Evolutionary conservation across 92 coral and sea anemone species (phyloP).

Genomic region (Nematostella vectensis): DNA sequence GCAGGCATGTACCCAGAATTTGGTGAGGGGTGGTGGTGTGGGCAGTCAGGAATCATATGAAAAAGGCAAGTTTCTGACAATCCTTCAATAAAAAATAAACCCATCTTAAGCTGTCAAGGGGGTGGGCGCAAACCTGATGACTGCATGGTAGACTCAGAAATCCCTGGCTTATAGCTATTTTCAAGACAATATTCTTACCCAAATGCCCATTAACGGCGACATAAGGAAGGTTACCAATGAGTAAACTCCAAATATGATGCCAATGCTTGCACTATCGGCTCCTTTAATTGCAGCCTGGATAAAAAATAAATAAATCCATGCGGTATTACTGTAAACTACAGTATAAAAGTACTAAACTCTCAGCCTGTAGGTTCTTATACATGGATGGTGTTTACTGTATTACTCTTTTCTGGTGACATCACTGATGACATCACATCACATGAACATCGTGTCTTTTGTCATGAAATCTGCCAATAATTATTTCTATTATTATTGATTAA

Average conservation of each 20-base stretch:
- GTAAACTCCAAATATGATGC: constrained; percentile 84
- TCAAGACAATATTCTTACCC: constrained; percentile 32
- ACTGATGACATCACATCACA: neutral
- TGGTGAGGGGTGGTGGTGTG: neutral
- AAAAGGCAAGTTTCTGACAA: too few relatives aligned
- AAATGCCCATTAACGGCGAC: constrained; percentile 65
- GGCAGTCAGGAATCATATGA: too few relatives aligned
- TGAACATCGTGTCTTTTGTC: neutral
- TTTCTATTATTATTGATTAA: neutral
- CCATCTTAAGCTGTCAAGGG: too few relatives aligned
- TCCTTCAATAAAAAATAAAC: too few relatives aligned
- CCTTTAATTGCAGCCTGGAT: constrained; percentile 59
- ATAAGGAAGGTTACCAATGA: constrained; percentile 59
- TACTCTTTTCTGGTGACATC: neutral
- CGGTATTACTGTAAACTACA: too few relatives aligned
- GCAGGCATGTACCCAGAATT: too few relatives aligned
- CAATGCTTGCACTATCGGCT: constrained; percentile 62
- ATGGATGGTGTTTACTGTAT: neutral
- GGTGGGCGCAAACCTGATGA: too few relatives aligned
- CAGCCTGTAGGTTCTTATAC: too few relatives aligned
- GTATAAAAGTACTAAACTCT: too few relatives aligned
- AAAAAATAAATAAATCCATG: neutral
- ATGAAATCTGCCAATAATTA: too few relatives aligned
- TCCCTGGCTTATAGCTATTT: too few relatives aligned
- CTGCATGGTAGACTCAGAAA: too few relatives aligned